A percentile compares a stretch with the other conserved stretches of the same genome.
Evolutionary conservation across 2,113 vertebrate genomes (phyloP).

Genomic region (Cairina moschata): DNA sequence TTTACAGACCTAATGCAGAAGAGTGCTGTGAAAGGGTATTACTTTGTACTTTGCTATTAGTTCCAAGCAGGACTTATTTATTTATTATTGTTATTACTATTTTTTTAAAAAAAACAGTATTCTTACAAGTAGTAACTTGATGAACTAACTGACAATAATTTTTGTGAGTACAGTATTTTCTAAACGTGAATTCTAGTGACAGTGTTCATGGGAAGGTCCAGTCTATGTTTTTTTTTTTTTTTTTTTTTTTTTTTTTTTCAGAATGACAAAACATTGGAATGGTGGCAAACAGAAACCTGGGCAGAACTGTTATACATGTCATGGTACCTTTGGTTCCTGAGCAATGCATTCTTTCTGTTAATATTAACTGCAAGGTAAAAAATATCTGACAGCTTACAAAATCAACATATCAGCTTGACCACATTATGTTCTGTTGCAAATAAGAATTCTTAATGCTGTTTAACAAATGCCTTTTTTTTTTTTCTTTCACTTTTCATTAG

Average conservation of each 20-base stretch:
- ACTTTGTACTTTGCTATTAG: not conserved
- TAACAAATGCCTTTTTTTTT: conserved; percentile 71
- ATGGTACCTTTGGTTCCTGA: not conserved
- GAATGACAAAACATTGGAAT: not conserved
- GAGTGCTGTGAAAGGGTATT: conserved; percentile 7
- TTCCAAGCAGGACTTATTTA: not conserved
- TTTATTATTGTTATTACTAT: not conserved
- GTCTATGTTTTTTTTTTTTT: not conserved
- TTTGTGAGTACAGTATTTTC: not conserved
- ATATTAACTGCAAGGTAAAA: conserved; percentile 48
- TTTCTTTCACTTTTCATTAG: conserved; percentile 70
- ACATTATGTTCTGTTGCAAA: not conserved
- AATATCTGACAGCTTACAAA: conserved; percentile 49
- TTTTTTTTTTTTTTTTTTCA: not conserved
- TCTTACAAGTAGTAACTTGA: not conserved
- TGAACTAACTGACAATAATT: not conserved
- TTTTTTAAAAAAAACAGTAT: not conserved
- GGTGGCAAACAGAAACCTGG: not conserved
- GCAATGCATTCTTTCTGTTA: conserved; percentile 13
- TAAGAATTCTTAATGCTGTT: conserved; percentile 71
- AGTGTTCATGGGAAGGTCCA: not conserved
- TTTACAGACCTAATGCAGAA: conserved; percentile 2
- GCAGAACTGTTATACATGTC: not conserved
- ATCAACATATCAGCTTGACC: conserved; percentile 52
- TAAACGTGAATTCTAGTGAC: not conserved